Evolutionary conservation across 2,797 vertebrate species (phyloP).

Genomic region (Anniella stebbinsi): DNA sequence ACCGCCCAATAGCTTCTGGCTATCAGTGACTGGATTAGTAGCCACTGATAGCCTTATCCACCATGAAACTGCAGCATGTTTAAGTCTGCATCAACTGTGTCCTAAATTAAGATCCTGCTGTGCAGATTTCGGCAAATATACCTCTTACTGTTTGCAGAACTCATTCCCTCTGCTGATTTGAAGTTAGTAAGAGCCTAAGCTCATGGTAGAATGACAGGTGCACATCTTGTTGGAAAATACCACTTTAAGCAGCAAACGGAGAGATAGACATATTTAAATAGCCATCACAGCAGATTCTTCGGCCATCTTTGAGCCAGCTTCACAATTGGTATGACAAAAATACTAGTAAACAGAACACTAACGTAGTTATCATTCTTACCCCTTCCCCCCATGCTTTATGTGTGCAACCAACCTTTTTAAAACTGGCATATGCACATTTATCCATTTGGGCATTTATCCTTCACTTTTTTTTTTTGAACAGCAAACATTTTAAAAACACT

Average conservation of each 20-base stretch:
- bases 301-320: background rate
- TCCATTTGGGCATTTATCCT: no score
- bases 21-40: no score
- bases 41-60: no score
- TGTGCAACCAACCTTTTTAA: background rate
- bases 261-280: background rate
- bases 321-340: background rate
- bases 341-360: background rate
- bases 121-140: background rate
- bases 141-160: conserved; percentile 4
- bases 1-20: no score
- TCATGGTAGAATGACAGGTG: background rate
- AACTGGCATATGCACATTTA: background rate
- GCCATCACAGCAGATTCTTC: background rate
- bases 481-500: background rate
- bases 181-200: background rate
- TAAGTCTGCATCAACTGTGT: background rate
- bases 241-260: background rate
- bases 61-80: background rate
- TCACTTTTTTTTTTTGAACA: background rate
- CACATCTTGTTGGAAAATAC: background rate
- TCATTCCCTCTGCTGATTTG: background rate
- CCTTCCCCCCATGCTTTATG: background rate
- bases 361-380: background rate
- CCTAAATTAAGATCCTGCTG: conserved; percentile 2